Base-by-base conservation (phyloP, 2,888 invertebrate species). In the Acrobasis suavella region DNA sequence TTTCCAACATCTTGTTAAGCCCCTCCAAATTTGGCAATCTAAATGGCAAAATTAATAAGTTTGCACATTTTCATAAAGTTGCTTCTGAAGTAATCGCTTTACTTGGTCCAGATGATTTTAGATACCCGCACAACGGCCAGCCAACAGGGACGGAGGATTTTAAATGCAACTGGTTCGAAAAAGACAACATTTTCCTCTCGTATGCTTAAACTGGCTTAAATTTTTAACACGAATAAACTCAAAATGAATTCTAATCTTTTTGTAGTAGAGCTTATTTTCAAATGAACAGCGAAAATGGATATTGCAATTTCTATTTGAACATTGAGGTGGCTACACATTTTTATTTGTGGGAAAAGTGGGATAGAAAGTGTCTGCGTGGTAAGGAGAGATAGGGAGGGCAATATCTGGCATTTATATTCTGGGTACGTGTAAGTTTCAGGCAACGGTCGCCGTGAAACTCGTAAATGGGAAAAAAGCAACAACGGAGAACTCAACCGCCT, bases 381-480 rank as follows among this genome's bases (percentile, higher is more conserved):
- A 64, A 68, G 50, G 83, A 65, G 69, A 62, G 75, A 90, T 74
- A 78, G 79, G 72, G 90, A 89, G 67, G 71, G 78, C 60, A 66
- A 74, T 78, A 85, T 78, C 73, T 80, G 83, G 86, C 91, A 91
- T 92, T 91, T 92, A 89, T 92, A 91, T 92, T 91, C 91, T 85
- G 88, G 89, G 85, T 91, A 89, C 91, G 91, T 91, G 91, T 92
- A 92, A 91, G 91, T 92, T 92, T 92, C 91, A 92, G 91, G 91
- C 90, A 90, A 90, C 91, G 91, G 91, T 91, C 91, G 90, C 91
- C 89, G 91, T 92, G 91, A 91, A 92, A 91, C 91, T 91, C 91
- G 91, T 91, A 91, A 92, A 92, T 91, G 91, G 91, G 89, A 90
- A 91, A 92, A 91, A 92, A 91, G 91, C 91, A 91, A 92, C 91